Evolutionary conservation across 2,113 vertebrate species (phyloP), one percentile per base, ranked within the genome.

Genomic region (Rhynchomys soricoides): DNA sequence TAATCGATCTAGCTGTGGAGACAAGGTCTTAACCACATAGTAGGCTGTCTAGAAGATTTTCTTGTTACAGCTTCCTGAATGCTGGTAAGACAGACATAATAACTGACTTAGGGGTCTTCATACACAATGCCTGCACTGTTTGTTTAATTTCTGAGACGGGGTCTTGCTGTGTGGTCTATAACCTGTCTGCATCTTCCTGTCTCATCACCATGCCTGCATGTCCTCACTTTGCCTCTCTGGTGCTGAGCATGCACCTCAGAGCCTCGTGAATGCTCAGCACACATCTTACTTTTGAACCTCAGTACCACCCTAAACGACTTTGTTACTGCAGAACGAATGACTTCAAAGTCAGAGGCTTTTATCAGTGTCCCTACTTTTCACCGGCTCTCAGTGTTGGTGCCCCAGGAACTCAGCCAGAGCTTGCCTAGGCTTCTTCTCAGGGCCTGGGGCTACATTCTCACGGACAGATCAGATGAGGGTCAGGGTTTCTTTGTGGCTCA

Each of bases 311-410:
- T 92, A 5, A 45, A 40, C n/a, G 57, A 40, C 50, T 82, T 73
- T 48, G 0, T 73, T 57, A 55, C 34, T 52, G 48, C 34, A 21
- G 37, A 74, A 59, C 29, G 62, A 37, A 37, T 50, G 1, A 37
- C 48, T 22, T 8, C 55, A 13, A 59, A 21, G 5, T 31, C 29
- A 34, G 5, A 7, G 19, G 37, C 1, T 81, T 45, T 40, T 43
- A n/a, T 52, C 8, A 57, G 11, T 29, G 9, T 48, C 37, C 10
- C 5, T 8, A 15, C 37, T 64, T 31, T n/a, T n/a, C n/a, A 22
- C 7, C 16, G 15, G 12, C 15, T 26, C 31, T 0, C 6, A 0
- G 75, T 7, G 15, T 55, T 59, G 16, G 3, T 9, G 55, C 3
- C 29, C 66, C 19, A 82, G 74, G 43, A 66, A 48, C 64, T 74